Base-by-base conservation (phyloP, 2,797 vertebrate species). In the Hydrolagus colliei region DNA sequence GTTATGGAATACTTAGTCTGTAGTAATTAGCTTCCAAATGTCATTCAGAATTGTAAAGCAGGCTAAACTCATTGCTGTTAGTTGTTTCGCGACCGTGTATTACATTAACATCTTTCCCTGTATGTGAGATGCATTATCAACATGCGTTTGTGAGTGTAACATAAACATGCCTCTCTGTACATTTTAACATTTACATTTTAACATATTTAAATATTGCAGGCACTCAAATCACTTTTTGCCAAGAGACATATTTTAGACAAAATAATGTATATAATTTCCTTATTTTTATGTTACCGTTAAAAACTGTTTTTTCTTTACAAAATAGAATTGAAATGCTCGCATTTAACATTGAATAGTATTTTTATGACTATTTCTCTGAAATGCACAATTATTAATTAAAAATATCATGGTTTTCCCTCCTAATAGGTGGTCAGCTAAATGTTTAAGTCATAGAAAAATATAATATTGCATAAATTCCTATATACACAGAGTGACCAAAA, bases 151-250 rank as follows among this genome's bases (percentile, higher is more conserved):
- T 52, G 41, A 52, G 65, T 68, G 32, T 6, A 20, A 67, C 68
- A 68, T 84, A 71, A 84, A 84, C 9, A 52, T 41, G 35, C 35
- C 18, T 35, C 71, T 82, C 32, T 84, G 27, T 18, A 82, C 63
- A 71, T n/a, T 71, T 68, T 84, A 84, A 84, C 18, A 65, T 82
- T 27, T 18, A 82, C 63, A 71, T n/a, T 71, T 68, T 84, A 84
- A 84, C 18, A 65, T 82, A 12, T 82, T 32, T 82, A 82, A 65
- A 63, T 18, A 71, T 52, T 84, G 41, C 16, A 84, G n/a, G 9
- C 2, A 84, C 65, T 84, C 9, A 20, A 68, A 18, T 10, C 20
- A 41, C 9, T 7, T 13, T 20, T 32, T 16, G 68, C 16, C 20
- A 71, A 27, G 41, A 35, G 65, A 22, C 5, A 22, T 18, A 27